Evolutionary conservation across 2,113 vertebrate species (phyloP).

Genomic region (Dasypus novemcinctus): DNA sequence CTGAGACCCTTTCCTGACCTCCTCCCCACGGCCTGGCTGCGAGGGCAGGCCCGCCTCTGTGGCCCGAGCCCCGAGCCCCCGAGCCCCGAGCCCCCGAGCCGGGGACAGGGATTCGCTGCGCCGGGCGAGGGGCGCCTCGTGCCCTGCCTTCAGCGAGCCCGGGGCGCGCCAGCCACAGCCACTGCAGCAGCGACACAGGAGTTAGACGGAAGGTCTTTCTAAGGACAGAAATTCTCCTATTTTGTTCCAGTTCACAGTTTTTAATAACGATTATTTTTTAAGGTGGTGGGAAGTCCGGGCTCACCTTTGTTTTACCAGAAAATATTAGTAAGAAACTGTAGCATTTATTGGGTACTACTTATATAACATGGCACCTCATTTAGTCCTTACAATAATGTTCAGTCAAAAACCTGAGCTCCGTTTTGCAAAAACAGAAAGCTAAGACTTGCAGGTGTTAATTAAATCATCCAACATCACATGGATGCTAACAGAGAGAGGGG

Average conservation of each 20-base stretch:
- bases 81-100: no score
- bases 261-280: no score
- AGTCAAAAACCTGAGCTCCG: neutral
- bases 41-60: no score
- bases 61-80: no score
- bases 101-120: no score
- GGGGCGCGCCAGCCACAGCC: no score
- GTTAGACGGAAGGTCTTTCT: neutral
- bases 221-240: neutral
- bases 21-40: no score
- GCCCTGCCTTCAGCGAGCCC: no score
- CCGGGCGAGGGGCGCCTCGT: no score
- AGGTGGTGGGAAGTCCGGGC: no score
- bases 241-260: neutral
- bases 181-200: no score
- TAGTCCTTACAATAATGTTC: neutral
- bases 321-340: neutral
- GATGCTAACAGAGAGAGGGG: neutral
- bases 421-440: neutral
- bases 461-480: neutral
- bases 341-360: neutral
- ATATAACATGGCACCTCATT: neutral
- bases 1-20: no score
- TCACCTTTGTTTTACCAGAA: neutral
- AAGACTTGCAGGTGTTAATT: neutral